Evolutionary conservation across 2,888 invertebrate genomes (phyloP), one percentile per base, ranked within the genome.

Genomic region (Belgica antarctica): DNA sequence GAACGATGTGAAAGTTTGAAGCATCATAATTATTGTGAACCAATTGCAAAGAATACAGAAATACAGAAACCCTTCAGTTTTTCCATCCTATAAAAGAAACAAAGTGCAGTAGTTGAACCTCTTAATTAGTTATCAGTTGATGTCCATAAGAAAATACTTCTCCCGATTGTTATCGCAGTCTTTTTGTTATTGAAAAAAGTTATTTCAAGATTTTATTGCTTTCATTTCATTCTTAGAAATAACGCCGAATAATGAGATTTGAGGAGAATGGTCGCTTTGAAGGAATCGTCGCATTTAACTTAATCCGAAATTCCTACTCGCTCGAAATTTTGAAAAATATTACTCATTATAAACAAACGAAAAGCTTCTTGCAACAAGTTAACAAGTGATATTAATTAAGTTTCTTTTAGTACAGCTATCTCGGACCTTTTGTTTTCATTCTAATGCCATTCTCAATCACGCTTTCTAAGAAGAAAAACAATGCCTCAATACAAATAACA

Each of bases 331-430:
- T 52, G 4, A 52, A 15, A 46, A n/a, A 24, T 24, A 10, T 12
- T 15, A 27, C 25, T 59, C 59, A 59, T 59, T 59, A 59, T 10
- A 59, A n/a, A 19, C 27, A 24, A 27, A 24, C 3, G 25, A 52
- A 12, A 17, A 52, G 52, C 52, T 52, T 46, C 12, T 46, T n/a
- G 52, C 41, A 52, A 52, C 15, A 52, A 52, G 52, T 52, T 52
- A 52, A 52, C 52, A 59, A 52, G 59, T 59, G 59, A 59, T 59
- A 59, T 27, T 59, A 59, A 59, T 59, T 59, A 59, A 59, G 59
- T 59, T 59, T 59, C 2, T 59, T 52, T 12, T 4, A 46, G 12
- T 46, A 7, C 46, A 46, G 17, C 5, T 46, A 5, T 46, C 46
- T 15, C 15, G 17, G 12, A 31, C 19, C 22, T 19, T 52, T n/a